Percentiles rank a stretch among this genome's conserved stretches.
phyloP scores from a whole-genome alignment of 2,888 invertebrate species.

The Drosophila putrida region DNA sequence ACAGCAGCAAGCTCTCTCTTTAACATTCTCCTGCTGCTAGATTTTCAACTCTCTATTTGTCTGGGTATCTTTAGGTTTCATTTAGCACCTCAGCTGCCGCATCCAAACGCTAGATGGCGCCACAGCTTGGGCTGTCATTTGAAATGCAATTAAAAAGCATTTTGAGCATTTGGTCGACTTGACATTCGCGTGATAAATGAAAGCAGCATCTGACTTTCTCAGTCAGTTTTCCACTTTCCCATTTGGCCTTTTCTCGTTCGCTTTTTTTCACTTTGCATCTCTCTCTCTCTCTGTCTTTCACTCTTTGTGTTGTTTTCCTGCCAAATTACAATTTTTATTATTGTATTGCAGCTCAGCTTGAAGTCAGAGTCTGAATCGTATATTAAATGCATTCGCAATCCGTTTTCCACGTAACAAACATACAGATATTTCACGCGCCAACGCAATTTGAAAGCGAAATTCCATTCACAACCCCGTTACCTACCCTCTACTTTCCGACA shows the following conservation, averaged over 20 bases:
- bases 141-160: conserved; percentile 78
- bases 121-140: conserved; percentile 45
- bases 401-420: conserved; percentile 47
- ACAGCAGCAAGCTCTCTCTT: conserved; percentile 5
- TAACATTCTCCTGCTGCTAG: neutral
- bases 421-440: conserved; percentile 73
- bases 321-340: conserved; percentile 56
- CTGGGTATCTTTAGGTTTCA: conserved; percentile 37
- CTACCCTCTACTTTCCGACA: neutral
- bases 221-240: neutral
- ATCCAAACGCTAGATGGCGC: conserved; percentile 37
- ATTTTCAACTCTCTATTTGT: conserved; percentile 11
- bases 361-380: neutral
- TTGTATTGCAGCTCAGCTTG: conserved; percentile 21
- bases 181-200: conserved; percentile 75
- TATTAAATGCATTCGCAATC: conserved; percentile 68
- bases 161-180: conserved; percentile 73
- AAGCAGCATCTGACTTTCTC: conserved; percentile 47
- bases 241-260: conserved; percentile 13
- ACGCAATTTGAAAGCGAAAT: conserved; percentile 79
- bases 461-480: conserved; percentile 43
- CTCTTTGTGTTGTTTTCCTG: neutral
- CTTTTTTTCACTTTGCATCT: conserved; percentile 5
- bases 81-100: conserved; percentile 57
- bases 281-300: conserved; percentile 3